phyloP scores from a whole-genome alignment of 2,888 invertebrate genomes.

The Andrena flavipes region DNA sequence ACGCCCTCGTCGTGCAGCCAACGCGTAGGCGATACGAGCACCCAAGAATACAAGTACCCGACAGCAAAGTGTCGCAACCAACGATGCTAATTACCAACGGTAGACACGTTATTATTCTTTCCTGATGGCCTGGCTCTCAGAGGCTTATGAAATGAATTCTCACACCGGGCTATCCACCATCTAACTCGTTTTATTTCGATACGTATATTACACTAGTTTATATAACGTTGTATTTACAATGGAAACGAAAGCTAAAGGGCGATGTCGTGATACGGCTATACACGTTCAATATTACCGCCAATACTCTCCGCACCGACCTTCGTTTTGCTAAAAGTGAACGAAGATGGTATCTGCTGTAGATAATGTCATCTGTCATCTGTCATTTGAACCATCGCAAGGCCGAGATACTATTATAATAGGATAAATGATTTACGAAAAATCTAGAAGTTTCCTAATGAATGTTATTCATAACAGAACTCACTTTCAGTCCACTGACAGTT shows the following conservation, averaged over 20 bases:
- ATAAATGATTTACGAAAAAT: neutral
- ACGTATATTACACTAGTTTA: slow-evolving; percentile 78
- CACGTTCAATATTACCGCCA: neutral
- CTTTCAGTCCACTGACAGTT: no score
- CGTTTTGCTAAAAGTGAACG: no score
- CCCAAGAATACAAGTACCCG: slow-evolving; percentile 49
- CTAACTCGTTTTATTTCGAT: slow-evolving; percentile 77
- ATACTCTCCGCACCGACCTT: neutral
- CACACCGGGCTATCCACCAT: slow-evolving; percentile 76
- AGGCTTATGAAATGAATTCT: slow-evolving; percentile 83
- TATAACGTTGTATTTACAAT: slow-evolving; percentile 77
- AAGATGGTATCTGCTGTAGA: no score
- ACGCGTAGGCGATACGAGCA: slow-evolving; percentile 23
- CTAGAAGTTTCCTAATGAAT: neutral
- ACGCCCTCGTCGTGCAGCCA: slow-evolving; percentile 70
- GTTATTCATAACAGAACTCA: neutral
- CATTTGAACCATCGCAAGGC: neutral
- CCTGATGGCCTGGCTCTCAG: slow-evolving; percentile 66
- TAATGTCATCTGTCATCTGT: no score
- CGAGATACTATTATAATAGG: neutral
- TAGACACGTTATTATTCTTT: slow-evolving; percentile 77
- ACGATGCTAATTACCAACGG: slow-evolving; percentile 81
- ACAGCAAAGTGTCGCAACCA: slow-evolving; percentile 74
- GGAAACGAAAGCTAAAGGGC: slow-evolving; percentile 25
- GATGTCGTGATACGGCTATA: neutral